Base-by-base conservation (phyloP, 2,797 vertebrate genomes). In the Myotis myotis region DNA sequence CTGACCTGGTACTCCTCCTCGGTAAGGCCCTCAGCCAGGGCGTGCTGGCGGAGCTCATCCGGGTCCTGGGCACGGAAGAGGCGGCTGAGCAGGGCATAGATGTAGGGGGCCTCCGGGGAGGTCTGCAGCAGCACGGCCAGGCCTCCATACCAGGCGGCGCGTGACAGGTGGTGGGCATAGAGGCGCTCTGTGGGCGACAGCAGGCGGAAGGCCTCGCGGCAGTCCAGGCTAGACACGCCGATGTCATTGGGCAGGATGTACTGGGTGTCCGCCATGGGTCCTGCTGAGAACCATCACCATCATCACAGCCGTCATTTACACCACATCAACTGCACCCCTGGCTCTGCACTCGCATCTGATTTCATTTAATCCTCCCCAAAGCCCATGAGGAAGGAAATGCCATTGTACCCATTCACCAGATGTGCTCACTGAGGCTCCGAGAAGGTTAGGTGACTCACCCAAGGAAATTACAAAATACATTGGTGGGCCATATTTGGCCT, bases 161-260 rank as follows among this genome's bases (percentile, higher is more conserved):
- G 98, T 0, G 99, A 99, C 93, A 99, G 97, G 97, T 99, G 99
- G 97, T 99, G 99, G 30, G 99, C 98, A 0, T 99, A 99, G 96
- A 98, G 97, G 97, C 99, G 98, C 97, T 99, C 99, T 89, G 98
- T 98, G 78, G 98, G 97, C 0, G 99, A 99, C 53, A 99, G 98
- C 95, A 99, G 98, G 64, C 96, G 98, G 96, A 99, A 99, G 41
- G 99, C 99, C 96, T 99, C 99, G 0, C 96, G 94, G 62, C 99
- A 99, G 97, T 99, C 99, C 75, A 99, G 98, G 22, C 98, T 98
- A 10, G 99, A 99, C 62, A 99, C 97, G 2, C 99, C 99, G 3
- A 99, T 98, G 96, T 99, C 99, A 96, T 99, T 99, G 87, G 99
- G 99, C 84, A 99, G 98, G 98, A 99, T 98, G 96, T 99, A 99